Conservation (phyloP, 2,797 vertebrate genomes). For the Austrolebias charrua region DNA sequence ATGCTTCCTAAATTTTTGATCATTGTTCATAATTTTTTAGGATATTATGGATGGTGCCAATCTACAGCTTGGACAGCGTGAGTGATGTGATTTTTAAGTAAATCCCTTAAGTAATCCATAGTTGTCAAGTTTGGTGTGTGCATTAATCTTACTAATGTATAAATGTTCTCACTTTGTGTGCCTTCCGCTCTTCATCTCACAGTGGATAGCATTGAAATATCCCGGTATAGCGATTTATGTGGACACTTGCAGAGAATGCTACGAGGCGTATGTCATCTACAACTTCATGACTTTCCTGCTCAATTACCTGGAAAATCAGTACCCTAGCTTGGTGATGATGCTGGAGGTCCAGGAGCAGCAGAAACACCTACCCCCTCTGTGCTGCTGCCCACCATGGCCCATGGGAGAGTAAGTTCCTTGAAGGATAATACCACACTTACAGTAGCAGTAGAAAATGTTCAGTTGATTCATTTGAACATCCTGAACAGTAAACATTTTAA, state of each 20-base stretch:
- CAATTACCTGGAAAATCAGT: conserved; percentile 93
- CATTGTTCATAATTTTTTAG: conserved; percentile 65
- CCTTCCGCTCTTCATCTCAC: not conserved
- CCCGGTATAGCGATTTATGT: conserved; percentile 95
- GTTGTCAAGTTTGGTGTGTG: not conserved
- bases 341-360: conserved; percentile 97
- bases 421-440: not conserved
- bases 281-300: conserved; percentile 99
- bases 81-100: conserved; percentile 71
- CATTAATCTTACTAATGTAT: too few relatives aligned
- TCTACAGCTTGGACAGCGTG: conserved; percentile 98
- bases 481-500: too few relatives aligned
- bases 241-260: conserved; percentile 98
- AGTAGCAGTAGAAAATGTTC: not conserved
- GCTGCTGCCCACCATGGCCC: conserved; percentile 94
- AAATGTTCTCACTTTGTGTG: not conserved
- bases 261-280: conserved; percentile 99
- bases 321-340: conserved; percentile 92
- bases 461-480: too few relatives aligned
- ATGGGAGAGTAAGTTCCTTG: conserved; percentile 97
- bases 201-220: conserved; percentile 98
- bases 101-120: not conserved
- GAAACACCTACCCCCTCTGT: conserved; percentile 93
- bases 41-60: conserved; percentile 99
- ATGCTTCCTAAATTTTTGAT: not conserved